phyloP scores from a whole-genome alignment of 2,888 invertebrate species.

The Sericinus montela region DNA sequence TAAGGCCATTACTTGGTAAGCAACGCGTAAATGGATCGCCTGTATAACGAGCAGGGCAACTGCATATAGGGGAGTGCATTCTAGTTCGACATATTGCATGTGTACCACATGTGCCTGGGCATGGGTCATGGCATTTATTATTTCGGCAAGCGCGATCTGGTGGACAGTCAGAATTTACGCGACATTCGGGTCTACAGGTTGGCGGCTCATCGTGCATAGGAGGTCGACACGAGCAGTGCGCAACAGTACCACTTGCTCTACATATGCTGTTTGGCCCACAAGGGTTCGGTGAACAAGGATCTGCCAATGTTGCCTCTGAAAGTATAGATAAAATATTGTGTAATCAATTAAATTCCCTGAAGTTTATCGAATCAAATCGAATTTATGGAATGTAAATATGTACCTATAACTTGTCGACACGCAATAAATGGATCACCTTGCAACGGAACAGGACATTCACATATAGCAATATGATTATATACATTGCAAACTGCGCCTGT shows the following conservation, averaged over 20 bases:
- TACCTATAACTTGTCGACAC: constrained; percentile 80
- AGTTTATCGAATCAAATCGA: background rate
- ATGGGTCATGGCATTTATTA: constrained; percentile 84
- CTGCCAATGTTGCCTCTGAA: constrained; percentile 48
- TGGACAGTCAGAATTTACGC: constrained; percentile 83
- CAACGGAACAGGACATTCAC: constrained; percentile 85
- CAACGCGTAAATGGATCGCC: constrained; percentile 88
- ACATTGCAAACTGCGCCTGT: constrained; percentile 85
- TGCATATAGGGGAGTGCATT: constrained; percentile 88
- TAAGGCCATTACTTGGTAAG: constrained; percentile 71
- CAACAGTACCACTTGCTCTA: constrained; percentile 81
- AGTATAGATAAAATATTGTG: constrained; percentile 10
- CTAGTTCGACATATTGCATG: constrained; percentile 86
- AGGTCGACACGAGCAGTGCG: constrained; percentile 84
- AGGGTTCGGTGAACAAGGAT: constrained; percentile 84
- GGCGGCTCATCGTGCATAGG: constrained; percentile 86
- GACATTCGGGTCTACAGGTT: constrained; percentile 87
- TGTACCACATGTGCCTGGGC: constrained; percentile 87
- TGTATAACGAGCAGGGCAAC: constrained; percentile 82
- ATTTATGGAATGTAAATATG: constrained; percentile 12
- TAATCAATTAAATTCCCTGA: too few species aligned
- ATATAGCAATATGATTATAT: constrained; percentile 87
- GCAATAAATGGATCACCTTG: constrained; percentile 89
- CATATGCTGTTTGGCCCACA: constrained; percentile 86
- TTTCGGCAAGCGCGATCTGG: constrained; percentile 82